Percentiles rank a stretch among this genome's conserved stretches.
These are phyloP conservation scores for Cydia strobilella DNA, from an alignment of 1,140 invertebrate genomes.

Conservation along the genomic window DNA sequence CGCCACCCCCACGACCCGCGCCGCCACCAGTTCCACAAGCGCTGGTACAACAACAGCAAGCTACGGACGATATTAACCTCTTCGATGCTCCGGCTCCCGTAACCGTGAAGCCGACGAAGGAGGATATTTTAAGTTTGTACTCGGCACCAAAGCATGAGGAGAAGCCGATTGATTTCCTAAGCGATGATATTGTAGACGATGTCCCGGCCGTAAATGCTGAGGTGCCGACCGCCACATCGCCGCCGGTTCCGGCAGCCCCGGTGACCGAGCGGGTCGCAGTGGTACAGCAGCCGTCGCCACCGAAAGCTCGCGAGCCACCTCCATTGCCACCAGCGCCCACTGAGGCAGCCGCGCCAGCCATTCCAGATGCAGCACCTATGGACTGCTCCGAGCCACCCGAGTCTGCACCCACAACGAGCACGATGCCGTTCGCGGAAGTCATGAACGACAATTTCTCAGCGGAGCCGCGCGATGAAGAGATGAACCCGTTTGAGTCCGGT, in stretches of 20 bases:
- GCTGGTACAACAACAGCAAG: conserved; percentile 54
- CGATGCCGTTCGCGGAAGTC: conserved; percentile 57
- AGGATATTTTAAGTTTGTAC: conserved; percentile 85
- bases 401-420: conserved; percentile 40
- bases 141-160: conserved; percentile 79
- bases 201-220: conserved; percentile 46
- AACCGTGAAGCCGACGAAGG: conserved; percentile 78
- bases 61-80: conserved; percentile 68
- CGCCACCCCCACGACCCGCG: conserved; percentile 36
- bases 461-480: conserved; percentile 46
- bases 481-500: conserved; percentile 66
- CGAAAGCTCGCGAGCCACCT: not conserved
- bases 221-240: conserved; percentile 34
- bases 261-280: not conserved
- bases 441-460: conserved; percentile 43
- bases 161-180: conserved; percentile 79
- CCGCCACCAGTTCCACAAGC: conserved; percentile 45
- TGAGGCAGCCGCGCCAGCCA: conserved; percentile 11
- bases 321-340: not conserved
- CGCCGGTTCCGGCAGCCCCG: conserved; percentile 9
- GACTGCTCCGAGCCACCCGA: conserved; percentile 63
- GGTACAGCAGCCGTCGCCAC: conserved; percentile 29
- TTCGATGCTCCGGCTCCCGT: conserved; percentile 72
- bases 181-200: conserved; percentile 78
- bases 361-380: conserved; percentile 52